Conservation (phyloP, 2,888 invertebrate species). For the Eugnorisma glareosa region DNA sequence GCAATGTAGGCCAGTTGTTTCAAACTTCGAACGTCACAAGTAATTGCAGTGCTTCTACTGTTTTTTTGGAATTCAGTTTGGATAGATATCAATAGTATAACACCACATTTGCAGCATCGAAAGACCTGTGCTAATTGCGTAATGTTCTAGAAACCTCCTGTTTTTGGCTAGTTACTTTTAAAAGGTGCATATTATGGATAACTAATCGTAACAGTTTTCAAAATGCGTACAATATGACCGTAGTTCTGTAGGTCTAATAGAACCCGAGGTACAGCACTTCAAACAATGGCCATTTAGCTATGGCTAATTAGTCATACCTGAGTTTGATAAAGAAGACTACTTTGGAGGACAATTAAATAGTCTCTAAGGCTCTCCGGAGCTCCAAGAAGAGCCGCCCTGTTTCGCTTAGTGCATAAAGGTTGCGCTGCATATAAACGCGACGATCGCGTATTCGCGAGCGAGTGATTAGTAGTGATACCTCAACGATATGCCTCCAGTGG, state of each 20-base stretch:
- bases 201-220: neutral
- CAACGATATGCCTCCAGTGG: conserved; percentile 64
- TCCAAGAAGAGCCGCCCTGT: neutral
- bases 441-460: no score
- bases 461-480: conserved; percentile 28
- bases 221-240: neutral
- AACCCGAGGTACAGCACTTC: no score
- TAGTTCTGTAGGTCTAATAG: no score
- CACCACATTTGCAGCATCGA: neutral
- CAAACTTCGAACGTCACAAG: neutral
- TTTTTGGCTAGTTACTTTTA: neutral
- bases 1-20: neutral
- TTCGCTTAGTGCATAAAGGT: neutral
- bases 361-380: no score
- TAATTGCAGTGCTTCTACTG: neutral
- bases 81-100: neutral
- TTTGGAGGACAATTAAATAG: no score
- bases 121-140: neutral
- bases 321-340: no score
- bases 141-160: neutral
- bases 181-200: neutral
- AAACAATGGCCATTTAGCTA: neutral
- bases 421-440: neutral
- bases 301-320: no score
- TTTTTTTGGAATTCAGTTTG: neutral